Conservation (phyloP, 2,797 vertebrate species). For the Sciurus carolinensis region DNA sequence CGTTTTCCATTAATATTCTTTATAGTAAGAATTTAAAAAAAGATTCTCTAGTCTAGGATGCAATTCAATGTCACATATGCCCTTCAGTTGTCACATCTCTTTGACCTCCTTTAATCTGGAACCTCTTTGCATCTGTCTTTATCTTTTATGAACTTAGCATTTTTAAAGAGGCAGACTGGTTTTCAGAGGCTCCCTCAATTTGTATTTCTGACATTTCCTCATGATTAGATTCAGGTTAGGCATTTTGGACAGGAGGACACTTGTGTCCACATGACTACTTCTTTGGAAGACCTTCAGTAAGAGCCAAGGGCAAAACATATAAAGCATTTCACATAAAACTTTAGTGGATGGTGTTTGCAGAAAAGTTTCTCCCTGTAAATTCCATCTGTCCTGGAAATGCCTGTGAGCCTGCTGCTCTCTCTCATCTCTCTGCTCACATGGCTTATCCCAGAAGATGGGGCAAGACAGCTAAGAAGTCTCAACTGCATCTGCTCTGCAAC, state of each 20-base stretch:
- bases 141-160: neutral
- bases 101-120: neutral
- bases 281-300: neutral
- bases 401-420: neutral
- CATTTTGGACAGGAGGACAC: neutral
- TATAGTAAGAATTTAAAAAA: neutral
- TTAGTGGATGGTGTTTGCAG: neutral
- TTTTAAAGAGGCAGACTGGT: conserved; percentile 19
- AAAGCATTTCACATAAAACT: neutral
- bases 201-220: conserved; percentile 40
- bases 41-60: neutral
- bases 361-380: neutral
- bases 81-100: neutral
- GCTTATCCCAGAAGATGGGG: neutral
- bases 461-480: neutral
- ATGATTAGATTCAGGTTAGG: neutral
- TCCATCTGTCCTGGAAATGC: neutral
- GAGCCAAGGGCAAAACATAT: neutral
- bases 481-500: neutral
- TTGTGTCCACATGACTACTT: neutral
- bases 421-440: neutral
- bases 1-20: neutral
- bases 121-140: neutral
- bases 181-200: neutral
- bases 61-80: neutral